Conservation (phyloP, 2,888 invertebrate species). For the Cosmopolites sordidus region DNA sequence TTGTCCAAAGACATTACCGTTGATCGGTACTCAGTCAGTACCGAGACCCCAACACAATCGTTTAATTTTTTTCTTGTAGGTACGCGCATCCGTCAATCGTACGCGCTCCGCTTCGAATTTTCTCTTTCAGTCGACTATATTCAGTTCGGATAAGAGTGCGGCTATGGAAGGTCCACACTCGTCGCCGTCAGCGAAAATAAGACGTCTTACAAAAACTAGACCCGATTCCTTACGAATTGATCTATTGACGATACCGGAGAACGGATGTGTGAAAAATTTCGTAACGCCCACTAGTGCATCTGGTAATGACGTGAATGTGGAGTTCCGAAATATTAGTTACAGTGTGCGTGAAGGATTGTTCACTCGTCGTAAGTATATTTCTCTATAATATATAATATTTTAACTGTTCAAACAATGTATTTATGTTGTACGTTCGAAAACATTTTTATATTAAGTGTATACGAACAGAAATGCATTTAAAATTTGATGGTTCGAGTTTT, state of each 20-base stretch:
- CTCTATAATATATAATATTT: constrained; percentile 7
- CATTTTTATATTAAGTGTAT: too few species aligned
- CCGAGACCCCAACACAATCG: too few species aligned
- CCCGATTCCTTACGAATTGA: constrained; percentile 44
- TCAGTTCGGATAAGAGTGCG: constrained; percentile 5
- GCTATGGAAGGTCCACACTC: constrained; percentile 12
- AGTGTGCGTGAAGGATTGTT: constrained; percentile 59
- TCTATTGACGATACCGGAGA: constrained; percentile 40
- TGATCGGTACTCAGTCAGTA: too few species aligned
- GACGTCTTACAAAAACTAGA: constrained; percentile 22
- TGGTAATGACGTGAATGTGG: constrained; percentile 53
- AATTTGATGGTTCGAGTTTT: too few species aligned
- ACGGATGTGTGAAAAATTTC: constrained; percentile 33
- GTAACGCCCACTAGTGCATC: constrained; percentile 4
- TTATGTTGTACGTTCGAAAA: too few species aligned
- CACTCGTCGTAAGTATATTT: constrained; percentile 51
- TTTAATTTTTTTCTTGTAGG: background rate
- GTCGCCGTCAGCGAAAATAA: constrained; percentile 9
- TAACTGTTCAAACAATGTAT: background rate
- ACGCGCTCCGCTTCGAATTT: background rate
- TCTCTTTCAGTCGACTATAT: background rate
- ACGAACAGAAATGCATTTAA: too few species aligned
- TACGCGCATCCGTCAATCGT: background rate
- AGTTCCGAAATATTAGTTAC: constrained; percentile 64
- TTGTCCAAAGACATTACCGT: too few species aligned